Percentiles rank a stretch among this genome's conserved stretches.
Conservation (phyloP, 1,140 invertebrate species). For the Antheraea mylitta region DNA sequence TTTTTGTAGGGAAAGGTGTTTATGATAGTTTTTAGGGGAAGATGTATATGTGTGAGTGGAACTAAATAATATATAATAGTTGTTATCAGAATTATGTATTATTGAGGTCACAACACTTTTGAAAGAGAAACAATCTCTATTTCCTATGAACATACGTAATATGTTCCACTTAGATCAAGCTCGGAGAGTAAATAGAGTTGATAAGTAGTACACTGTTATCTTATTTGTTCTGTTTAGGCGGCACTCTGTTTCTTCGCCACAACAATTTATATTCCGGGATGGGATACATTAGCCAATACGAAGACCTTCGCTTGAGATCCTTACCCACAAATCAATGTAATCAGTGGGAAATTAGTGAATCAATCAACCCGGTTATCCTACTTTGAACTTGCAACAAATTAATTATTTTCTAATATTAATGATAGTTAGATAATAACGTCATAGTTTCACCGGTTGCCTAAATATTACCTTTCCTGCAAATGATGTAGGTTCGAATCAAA, state of each 20-base stretch:
- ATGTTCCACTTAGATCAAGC: constrained; percentile 12
- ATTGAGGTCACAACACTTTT: neutral
- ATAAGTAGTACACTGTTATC: constrained; percentile 49
- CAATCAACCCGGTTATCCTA: constrained; percentile 4
- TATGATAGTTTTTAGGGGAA: too few species aligned
- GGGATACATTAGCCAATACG: constrained; percentile 49
- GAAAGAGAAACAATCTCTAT: neutral
- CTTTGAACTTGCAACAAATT: too few species aligned
- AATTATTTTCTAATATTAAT: too few species aligned
- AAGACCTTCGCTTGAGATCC: neutral
- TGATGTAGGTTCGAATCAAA: too few species aligned
- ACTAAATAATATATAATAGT: too few species aligned
- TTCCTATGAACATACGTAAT: constrained; percentile 32
- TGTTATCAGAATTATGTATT: too few species aligned
- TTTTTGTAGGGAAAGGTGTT: too few species aligned
- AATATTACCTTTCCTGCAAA: too few species aligned
- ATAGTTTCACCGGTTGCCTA: too few species aligned
- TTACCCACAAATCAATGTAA: constrained; percentile 14
- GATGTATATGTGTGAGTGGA: too few species aligned
- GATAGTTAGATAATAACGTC: too few species aligned
- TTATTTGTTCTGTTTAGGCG: constrained; percentile 61
- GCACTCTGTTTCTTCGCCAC: constrained; percentile 44
- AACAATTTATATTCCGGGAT: constrained; percentile 54
- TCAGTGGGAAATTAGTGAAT: constrained; percentile 27
- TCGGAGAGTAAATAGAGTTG: constrained; percentile 25